Conservation (phyloP, 1,140 invertebrate species). For the Pararge aegeria region DNA sequence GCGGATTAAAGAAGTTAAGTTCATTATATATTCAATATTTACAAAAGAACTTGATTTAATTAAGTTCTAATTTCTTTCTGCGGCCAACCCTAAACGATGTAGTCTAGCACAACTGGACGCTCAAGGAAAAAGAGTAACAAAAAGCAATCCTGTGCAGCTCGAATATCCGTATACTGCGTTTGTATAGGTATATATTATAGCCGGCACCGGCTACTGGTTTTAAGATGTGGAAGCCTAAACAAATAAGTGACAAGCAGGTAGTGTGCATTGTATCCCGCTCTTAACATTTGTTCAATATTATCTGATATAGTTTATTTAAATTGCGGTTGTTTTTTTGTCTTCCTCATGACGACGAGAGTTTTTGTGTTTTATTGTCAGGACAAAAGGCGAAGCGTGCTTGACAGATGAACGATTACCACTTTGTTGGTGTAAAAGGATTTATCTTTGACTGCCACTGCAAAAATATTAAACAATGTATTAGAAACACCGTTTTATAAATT, state of each 20-base stretch:
- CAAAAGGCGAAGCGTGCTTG: constrained; percentile 11
- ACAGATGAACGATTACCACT: constrained; percentile 8
- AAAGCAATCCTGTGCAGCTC: constrained; percentile 53
- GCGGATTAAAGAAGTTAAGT: too few relatives aligned
- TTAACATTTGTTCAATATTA: constrained; percentile 74
- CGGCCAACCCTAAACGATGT: constrained; percentile 45
- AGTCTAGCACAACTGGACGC: constrained; percentile 63
- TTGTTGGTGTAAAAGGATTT: neutral
- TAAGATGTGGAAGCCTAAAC: constrained; percentile 67
- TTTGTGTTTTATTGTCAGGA: constrained; percentile 16
- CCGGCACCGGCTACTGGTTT: constrained; percentile 75
- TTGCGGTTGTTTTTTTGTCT: constrained; percentile 38
- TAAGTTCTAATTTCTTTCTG: constrained; percentile 1
- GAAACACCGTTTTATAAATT: neutral
- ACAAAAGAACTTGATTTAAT: too few relatives aligned
- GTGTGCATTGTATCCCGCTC: constrained; percentile 55
- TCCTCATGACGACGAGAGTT: constrained; percentile 5
- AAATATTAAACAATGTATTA: neutral
- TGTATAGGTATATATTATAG: constrained; percentile 44
- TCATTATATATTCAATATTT: too few relatives aligned
- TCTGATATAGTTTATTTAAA: constrained; percentile 69
- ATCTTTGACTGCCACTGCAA: too few relatives aligned
- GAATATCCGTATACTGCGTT: constrained; percentile 47
- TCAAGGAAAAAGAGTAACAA: constrained; percentile 64
- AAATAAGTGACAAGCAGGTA: constrained; percentile 76